phyloP scores from a whole-genome alignment of 2,797 vertebrate species.

The Falco cherrug region DNA sequence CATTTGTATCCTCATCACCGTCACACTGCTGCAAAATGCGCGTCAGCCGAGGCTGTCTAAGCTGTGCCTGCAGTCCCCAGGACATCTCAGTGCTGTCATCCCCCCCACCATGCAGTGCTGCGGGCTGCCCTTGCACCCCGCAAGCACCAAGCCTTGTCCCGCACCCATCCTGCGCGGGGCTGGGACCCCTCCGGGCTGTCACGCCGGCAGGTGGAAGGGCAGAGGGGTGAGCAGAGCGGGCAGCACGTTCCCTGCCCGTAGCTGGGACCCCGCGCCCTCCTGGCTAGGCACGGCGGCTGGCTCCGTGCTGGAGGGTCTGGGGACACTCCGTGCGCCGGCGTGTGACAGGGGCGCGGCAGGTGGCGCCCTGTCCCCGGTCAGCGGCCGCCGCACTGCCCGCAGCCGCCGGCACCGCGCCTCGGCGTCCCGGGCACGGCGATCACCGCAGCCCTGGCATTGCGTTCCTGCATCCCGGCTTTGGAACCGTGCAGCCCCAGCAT shows the following conservation, averaged over 20 bases:
- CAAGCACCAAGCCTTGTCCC: not conserved
- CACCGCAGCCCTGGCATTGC: too few relatives aligned
- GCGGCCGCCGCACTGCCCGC: not conserved
- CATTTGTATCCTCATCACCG: not conserved
- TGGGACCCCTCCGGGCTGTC: not conserved
- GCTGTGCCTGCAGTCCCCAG: not conserved
- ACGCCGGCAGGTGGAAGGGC: not conserved
- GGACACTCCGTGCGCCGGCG: not conserved
- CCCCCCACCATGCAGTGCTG: not conserved
- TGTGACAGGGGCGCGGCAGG: not conserved
- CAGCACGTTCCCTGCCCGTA: too few relatives aligned
- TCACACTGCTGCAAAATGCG: not conserved
- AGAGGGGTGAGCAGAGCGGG: not conserved
- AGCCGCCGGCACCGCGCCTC: not conserved
- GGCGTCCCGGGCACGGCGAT: not conserved
- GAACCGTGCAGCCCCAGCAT: rapidly evolving
- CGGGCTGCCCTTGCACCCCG: not conserved
- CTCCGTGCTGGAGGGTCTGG: not conserved
- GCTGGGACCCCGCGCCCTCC: rapidly evolving
- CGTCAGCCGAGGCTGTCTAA: not conserved
- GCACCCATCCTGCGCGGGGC: not conserved
- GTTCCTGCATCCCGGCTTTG: too few relatives aligned
- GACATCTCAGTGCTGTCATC: not conserved
- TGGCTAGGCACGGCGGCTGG: not conserved
- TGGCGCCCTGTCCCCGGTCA: not conserved